A percentile compares a stretch with the other conserved stretches of the same genome.
Evolutionary conservation across 2,113 vertebrate species (phyloP).

Genomic region (Fregetta grallaria): DNA sequence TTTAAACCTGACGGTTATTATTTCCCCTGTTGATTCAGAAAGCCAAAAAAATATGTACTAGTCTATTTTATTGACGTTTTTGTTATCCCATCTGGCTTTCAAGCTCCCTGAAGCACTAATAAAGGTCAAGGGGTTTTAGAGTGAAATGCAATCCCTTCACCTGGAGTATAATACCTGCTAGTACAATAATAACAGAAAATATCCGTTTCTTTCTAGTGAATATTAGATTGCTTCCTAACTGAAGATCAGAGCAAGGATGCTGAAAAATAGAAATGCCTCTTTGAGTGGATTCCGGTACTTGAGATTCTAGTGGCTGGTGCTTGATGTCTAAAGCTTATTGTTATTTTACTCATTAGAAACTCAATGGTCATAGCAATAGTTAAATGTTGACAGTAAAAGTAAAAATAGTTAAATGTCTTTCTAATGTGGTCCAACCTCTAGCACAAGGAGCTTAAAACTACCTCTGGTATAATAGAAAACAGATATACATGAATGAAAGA

Average conservation of each 20-base stretch:
- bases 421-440: not conserved
- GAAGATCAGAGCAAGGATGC: not conserved
- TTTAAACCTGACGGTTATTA: not conserved
- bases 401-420: not conserved
- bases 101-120: constrained; percentile 42
- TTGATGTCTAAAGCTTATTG: not conserved
- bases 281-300: not conserved
- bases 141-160: constrained; percentile 17
- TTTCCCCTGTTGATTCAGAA: constrained; percentile 35
- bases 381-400: not conserved
- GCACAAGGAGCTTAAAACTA: not conserved
- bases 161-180: not conserved
- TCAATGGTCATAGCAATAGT: not conserved
- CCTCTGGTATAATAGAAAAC: not conserved
- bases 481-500: not conserved
- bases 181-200: not conserved
- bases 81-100: not conserved
- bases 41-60: constrained; percentile 1
- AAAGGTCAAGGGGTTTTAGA: constrained; percentile 42
- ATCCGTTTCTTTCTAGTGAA: not conserved
- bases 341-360: not conserved
- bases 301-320: not conserved
- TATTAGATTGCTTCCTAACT: not conserved
- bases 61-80: constrained; percentile 39
- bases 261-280: constrained; percentile 3